Conservation (phyloP, 2,888 invertebrate species). For the Drosophila quinaria region DNA sequence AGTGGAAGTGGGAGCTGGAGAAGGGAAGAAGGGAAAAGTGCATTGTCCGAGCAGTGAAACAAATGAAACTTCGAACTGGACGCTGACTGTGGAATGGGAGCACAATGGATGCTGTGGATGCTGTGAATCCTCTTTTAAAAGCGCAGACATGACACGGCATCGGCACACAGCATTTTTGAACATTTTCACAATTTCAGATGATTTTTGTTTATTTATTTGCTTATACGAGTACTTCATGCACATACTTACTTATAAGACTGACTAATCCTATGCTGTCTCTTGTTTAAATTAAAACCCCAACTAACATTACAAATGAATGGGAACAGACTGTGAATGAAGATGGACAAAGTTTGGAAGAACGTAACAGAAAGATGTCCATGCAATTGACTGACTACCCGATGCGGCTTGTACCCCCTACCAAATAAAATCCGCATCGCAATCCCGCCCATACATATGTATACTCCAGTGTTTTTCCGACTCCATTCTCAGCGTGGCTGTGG, state of each 20-base stretch:
- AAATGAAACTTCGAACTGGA: constrained; percentile 53
- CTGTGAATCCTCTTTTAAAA: constrained; percentile 36
- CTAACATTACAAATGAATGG: constrained; percentile 52
- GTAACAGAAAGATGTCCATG: constrained; percentile 63
- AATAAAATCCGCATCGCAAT: constrained; percentile 10
- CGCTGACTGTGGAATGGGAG: constrained; percentile 1
- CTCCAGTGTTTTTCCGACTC: neutral
- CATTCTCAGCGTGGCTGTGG: constrained; percentile 78
- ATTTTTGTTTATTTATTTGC: constrained; percentile 74
- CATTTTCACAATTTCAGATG: constrained; percentile 35
- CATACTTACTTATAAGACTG: constrained; percentile 68
- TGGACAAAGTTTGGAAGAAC: constrained; percentile 40
- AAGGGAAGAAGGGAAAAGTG: constrained; percentile 37
- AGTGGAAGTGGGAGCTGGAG: neutral
- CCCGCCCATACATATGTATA: constrained; percentile 35
- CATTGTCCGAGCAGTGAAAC: constrained; percentile 66
- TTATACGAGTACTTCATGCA: constrained; percentile 44
- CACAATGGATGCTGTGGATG: neutral
- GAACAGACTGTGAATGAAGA: constrained; percentile 36
- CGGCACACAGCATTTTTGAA: constrained; percentile 33
- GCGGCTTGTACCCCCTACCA: constrained; percentile 5
- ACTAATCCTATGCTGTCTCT: constrained; percentile 56
- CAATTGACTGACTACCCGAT: constrained; percentile 63
- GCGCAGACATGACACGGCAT: constrained; percentile 64
- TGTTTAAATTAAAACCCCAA: constrained; percentile 69